A percentile compares a stretch with the other conserved stretches of the same genome.
phyloP scores from a whole-genome alignment of 2,113 vertebrate genomes.

The Pluvialis apricaria region DNA sequence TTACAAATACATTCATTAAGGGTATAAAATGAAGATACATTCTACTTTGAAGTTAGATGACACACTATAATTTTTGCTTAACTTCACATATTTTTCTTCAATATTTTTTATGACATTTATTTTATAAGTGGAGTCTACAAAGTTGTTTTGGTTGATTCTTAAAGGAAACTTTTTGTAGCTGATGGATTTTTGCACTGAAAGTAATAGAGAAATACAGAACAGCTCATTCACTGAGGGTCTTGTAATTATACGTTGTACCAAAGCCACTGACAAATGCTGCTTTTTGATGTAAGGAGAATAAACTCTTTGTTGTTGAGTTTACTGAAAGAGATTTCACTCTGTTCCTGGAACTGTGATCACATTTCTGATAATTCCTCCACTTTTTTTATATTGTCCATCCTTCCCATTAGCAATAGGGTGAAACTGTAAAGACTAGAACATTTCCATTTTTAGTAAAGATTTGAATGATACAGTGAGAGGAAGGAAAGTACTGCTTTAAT shows the following conservation, averaged over 20 bases:
- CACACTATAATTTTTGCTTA: background rate
- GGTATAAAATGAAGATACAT: background rate
- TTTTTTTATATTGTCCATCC: background rate
- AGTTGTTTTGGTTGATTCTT: background rate
- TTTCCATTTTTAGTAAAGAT: background rate
- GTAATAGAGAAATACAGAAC: background rate
- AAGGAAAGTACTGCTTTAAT: background rate
- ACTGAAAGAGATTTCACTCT: background rate
- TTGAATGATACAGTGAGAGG: background rate
- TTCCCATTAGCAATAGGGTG: background rate
- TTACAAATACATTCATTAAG: background rate
- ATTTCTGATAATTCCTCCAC: background rate
- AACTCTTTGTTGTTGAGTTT: background rate
- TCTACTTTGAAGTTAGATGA: background rate
- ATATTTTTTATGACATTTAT: background rate
- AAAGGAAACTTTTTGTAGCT: background rate
- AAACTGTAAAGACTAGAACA: background rate
- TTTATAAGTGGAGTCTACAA: background rate
- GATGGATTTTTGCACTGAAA: background rate
- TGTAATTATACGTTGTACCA: background rate
- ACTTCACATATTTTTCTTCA: background rate
- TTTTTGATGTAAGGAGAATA: background rate
- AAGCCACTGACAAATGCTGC: background rate
- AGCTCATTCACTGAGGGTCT: background rate
- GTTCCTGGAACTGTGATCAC: background rate